phyloP scores from a whole-genome alignment of 2,888 invertebrate species.

The Diarsia mendica region DNA sequence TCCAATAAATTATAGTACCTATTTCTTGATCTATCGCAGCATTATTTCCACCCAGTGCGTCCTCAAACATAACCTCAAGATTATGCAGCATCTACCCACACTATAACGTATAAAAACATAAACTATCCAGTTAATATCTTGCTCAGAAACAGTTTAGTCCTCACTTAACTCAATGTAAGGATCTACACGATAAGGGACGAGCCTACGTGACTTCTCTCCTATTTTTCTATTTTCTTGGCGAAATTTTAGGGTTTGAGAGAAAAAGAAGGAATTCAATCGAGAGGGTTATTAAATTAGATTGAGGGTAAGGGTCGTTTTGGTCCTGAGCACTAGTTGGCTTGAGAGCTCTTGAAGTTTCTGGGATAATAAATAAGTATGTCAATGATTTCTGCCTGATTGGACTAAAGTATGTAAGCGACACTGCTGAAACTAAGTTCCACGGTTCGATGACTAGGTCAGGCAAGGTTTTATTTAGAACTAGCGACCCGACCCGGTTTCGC shows the following conservation, averaged over 20 bases:
- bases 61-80: constrained; percentile 1
- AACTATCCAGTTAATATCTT: constrained; percentile 48
- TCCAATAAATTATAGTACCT: not conserved
- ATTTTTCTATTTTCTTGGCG: constrained; percentile 40
- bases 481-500: too few relatives aligned
- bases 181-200: constrained; percentile 17
- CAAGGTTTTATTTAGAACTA: not conserved
- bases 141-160: constrained; percentile 47
- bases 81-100: constrained; percentile 31
- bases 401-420: not conserved
- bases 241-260: constrained; percentile 29
- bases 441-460: not conserved
- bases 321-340: not conserved
- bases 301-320: constrained; percentile 27
- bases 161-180: constrained; percentile 40
- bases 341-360: constrained; percentile 7
- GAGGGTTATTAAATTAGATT: constrained; percentile 43
- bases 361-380: constrained; percentile 19
- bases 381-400: constrained; percentile 10
- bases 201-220: constrained; percentile 44
- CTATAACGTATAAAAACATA: constrained; percentile 36
- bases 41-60: constrained; percentile 21
- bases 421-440: too few relatives aligned
- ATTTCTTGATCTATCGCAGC: not conserved
- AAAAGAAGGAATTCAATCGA: constrained; percentile 39